Base-by-base conservation (phyloP, 2,888 invertebrate genomes). In the Tenthredo mesomela region DNA sequence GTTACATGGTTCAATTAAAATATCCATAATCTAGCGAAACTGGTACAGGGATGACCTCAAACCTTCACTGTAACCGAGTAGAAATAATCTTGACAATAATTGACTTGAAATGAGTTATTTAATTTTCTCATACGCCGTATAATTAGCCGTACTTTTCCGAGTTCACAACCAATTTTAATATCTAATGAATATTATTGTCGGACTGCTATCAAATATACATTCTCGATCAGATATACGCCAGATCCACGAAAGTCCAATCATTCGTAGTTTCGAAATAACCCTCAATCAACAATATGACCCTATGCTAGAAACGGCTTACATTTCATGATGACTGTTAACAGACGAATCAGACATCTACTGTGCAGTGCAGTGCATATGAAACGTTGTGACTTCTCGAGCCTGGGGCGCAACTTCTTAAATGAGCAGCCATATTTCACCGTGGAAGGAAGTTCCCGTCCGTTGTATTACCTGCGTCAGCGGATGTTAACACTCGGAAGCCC, bases 401-500 rank as follows among this genome's bases (percentile, higher is more conserved):
- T 80, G 47, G 61, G 43, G 80, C 40, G 58, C 18, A 61, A 75
- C 37, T 61, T 80, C 4, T 80, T 58, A 61, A 80, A 58, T 21
- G 70, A 67, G 70, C 25, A 29, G 83, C 43, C 33, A 50, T 71
- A 71, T 70, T 70, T 83, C 70, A 84, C 29, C 43, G 6, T 29
- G 65, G 47, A 77, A 84, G 84, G 84, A 84, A 84, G 84, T 75
- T 61, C 75, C 77, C 84, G 33, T 84, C 84, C 43, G 84, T 78
- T 84, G 61, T 47, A 65, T 77, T 80, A 80, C 80, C 80, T 78
- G 84, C 84, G 65, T 78, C 84, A 61, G 75, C 84, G 85, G 86
- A 86, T 85, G 87, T 84, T 86, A 83, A 85, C 84, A 85, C 87
- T 86, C 84, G 54, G 75, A 85, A 85, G 85, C 77, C 86, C 84